Base-by-base conservation (phyloP, 2,797 vertebrate genomes). In the Labeo calbasu region DNA sequence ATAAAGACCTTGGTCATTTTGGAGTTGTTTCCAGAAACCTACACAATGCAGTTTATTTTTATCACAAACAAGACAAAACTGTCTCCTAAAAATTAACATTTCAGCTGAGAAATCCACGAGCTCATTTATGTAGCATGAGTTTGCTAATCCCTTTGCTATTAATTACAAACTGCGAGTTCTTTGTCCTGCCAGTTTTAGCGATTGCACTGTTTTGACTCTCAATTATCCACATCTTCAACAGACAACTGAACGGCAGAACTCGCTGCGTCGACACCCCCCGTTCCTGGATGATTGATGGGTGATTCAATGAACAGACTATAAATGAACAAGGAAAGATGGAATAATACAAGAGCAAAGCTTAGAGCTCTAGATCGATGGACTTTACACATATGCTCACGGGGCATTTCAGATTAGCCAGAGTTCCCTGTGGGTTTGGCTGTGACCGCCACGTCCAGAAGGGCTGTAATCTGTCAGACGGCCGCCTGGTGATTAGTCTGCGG, bases 261-360 rank as follows among this genome's bases (percentile, higher is more conserved):
- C 19, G 23, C 28, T 17, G 32, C 76, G 82, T 85, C 84, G 77
- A 55, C 25, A 65, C 36, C 71, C 48, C 85, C 86, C 63, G 51
- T 89, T 88, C 87, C 66, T 25, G 25, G 63, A 83, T 88, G 89
- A 92, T 88, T 90, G 91, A 91, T 91, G 76, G 88, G 40, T 86
- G 90, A 61, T 72, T 79, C 9, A 89, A 90, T 90, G 85, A 90
- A 81, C 75, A 55, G 59, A 87, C 86, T 91, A 92, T 88, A 92
- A 83, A 19, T n/a, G 51, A 59, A 79, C 13, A 17, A 80, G 40
- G 76, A 66, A 53, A 63, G n/a, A 28, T 61, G 0, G 36, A 48
- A 71, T 17, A 70, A 75, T 86, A 77, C 83, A 85, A 86, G 66
- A 40, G 86, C 61, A 50, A 76, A 63, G 85, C 86, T 88, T 77